These are phyloP conservation scores for Strigops habroptila DNA, from an alignment of 2,113 vertebrate genomes.

Conservation along the genomic window DNA sequence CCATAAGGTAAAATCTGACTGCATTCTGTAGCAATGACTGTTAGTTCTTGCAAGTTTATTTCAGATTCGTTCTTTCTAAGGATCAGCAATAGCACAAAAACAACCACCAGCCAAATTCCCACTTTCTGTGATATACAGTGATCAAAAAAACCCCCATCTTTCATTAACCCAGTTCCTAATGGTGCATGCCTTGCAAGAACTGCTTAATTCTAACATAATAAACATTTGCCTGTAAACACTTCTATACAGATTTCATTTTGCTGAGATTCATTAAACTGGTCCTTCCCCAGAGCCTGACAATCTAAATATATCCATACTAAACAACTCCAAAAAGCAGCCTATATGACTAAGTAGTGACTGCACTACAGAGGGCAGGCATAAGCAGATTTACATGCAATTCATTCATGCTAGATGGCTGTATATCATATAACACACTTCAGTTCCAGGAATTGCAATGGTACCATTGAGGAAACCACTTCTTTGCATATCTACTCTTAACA, in stretches of 20 bases:
- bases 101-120: background rate
- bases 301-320: conserved; percentile 41
- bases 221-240: background rate
- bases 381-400: conserved; percentile 61
- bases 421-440: conserved; percentile 2
- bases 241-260: background rate
- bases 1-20: background rate
- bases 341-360: conserved; percentile 50
- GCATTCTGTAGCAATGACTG: background rate
- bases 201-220: background rate
- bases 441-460: background rate
- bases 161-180: background rate
- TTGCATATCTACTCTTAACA: background rate
- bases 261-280: background rate
- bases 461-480: conserved; percentile 9
- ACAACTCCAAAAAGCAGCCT: conserved; percentile 36
- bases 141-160: background rate
- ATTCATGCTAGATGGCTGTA: conserved; percentile 49
- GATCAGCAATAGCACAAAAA: background rate
- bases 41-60: background rate
- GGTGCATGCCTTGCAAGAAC: background rate
- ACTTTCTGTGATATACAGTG: background rate
- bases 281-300: background rate
- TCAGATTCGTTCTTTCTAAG: background rate
- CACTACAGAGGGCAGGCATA: conserved; percentile 64